Conservation (phyloP, 2,113 vertebrate species). For the Galbula dea region DNA sequence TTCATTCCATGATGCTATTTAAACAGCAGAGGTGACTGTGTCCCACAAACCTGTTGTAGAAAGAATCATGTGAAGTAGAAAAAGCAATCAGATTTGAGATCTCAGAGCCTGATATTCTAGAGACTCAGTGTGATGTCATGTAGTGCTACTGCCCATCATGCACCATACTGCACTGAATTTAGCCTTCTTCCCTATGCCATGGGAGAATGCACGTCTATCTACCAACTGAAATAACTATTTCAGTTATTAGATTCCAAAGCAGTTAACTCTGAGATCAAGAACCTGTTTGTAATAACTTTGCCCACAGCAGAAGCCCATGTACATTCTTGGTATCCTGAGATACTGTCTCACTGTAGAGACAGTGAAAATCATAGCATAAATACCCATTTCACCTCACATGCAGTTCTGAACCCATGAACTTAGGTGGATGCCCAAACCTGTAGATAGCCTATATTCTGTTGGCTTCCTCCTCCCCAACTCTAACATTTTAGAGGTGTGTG, state of each 20-base stretch:
- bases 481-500: neutral
- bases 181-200: neutral
- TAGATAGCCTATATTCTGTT: neutral
- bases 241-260: neutral
- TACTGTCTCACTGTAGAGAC: neutral
- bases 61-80: neutral
- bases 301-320: neutral
- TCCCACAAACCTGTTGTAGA: neutral
- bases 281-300: neutral
- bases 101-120: too few relatives aligned
- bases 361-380: neutral
- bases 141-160: neutral
- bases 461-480: neutral
- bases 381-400: neutral
- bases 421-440: neutral
- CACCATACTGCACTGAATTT: neutral
- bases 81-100: neutral
- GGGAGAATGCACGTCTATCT: neutral
- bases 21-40: too few relatives aligned
- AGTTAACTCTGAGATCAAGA: neutral
- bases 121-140: too few relatives aligned
- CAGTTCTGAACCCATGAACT: too few relatives aligned
- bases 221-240: neutral
- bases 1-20: neutral
- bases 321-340: neutral